These are phyloP conservation scores for Caligus rogercresseyi DNA, from an alignment of 1,140 invertebrate species.

Conservation along the genomic window DNA sequence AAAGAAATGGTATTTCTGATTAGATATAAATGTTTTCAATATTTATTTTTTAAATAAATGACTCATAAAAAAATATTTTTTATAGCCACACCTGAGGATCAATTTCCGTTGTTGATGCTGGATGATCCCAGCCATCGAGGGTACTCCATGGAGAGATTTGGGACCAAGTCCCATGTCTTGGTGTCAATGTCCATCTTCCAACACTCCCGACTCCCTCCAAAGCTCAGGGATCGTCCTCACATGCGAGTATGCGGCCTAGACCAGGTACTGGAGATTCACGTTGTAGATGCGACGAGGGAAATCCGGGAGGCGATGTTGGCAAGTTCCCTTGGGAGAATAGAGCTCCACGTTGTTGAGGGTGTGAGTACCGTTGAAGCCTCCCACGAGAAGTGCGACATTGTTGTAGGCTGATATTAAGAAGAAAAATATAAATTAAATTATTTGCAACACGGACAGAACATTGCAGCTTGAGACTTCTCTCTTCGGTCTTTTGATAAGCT, in stretches of 20 bases:
- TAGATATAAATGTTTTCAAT: too few species aligned
- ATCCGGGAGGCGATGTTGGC: background rate
- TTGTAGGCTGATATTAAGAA: background rate
- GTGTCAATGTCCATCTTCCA: background rate
- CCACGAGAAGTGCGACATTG: background rate
- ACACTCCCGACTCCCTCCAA: slow-evolving; percentile 3
- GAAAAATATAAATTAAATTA: too few species aligned
- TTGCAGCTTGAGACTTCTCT: too few species aligned
- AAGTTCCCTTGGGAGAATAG: slow-evolving; percentile 9
- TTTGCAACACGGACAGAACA: too few species aligned
- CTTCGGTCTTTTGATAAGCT: too few species aligned
- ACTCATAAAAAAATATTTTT: too few species aligned
- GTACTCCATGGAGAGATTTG: background rate
- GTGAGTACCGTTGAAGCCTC: slow-evolving; percentile 8
- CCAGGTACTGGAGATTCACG: background rate
- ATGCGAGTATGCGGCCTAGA: background rate
- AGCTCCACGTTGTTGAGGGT: slow-evolving; percentile 5
- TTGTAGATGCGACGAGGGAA: slow-evolving; percentile 1
- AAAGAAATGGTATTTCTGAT: too few species aligned
- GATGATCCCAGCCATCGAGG: background rate
- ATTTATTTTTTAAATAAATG: too few species aligned
- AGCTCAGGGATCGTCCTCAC: background rate
- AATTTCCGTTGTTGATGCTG: background rate
- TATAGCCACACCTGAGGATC: background rate
- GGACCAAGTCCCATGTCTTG: background rate